Evolutionary conservation across 1,140 invertebrate genomes (phyloP), one percentile per base, ranked within the genome.

Genomic region (Oreohelix idahoensis): DNA sequence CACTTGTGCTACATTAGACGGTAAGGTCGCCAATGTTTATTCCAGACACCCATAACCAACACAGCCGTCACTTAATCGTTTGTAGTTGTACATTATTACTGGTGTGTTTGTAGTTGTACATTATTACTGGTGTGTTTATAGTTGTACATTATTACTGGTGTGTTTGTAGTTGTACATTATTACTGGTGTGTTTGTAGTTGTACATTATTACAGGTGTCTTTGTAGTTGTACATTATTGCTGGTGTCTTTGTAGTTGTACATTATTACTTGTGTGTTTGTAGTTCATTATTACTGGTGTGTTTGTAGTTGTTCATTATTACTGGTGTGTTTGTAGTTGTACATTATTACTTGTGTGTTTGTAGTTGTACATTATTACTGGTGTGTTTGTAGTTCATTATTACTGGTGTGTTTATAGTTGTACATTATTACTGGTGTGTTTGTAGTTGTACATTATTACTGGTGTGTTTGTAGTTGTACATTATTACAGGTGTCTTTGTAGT

Each of bases 251-350:
- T 58, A n/a, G 8, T 23, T 58, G 17, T 49, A 17, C 45, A 17
- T 49, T 42, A 45, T 23, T 76, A 32, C 10, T 26, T 76, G 73
- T 76, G 35, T 76, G 73, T 76, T 35, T 17, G 36, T 76, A 38
- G 15, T 42, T 45, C 36, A n/a, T 42, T 42, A 29, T 76, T 23
- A 13, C 10, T 76, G 73, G 26, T n/a, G n/a, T n/a, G n/a, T n/a
- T 42, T 45, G 35, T 76, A 10, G 5, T 35, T 76, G 73, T 76
- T 23, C 42, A 26, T 42, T 42, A 15, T 42, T 42, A 38, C 42
- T 42, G 39, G 35, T 39, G 35, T 39, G 35, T 39, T 26, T 76
- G 73, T 45, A 2, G 5, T 76, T 42, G 39, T 42, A 15, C 23
- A 29, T 42, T 76, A 35, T 45, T 58, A 23, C 23, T 58, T n/a